These are phyloP conservation scores for Plagodis pulveraria DNA, from an alignment of 2,888 invertebrate genomes.

Conservation along the genomic window DNA sequence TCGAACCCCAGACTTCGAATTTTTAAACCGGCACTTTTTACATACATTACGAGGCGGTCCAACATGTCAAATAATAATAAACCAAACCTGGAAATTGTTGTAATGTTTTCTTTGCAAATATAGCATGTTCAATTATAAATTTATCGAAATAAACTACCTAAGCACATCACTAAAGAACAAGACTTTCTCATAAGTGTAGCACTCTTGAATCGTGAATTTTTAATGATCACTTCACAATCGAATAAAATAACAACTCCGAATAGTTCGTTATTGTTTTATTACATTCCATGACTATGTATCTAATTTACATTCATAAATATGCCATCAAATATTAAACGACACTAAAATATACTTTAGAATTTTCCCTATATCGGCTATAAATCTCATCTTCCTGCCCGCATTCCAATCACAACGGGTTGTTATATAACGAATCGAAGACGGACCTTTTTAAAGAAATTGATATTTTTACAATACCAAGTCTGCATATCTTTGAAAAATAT, in stretches of 20 bases:
- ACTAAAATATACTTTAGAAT: neutral
- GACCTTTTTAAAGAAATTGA: too few relatives aligned
- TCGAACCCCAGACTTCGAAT: too few relatives aligned
- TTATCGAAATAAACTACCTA: conserved; percentile 16
- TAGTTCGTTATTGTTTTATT: conserved; percentile 40
- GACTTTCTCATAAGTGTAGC: conserved; percentile 59
- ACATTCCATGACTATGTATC: conserved; percentile 20
- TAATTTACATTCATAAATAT: conserved; percentile 13
- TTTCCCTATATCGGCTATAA: neutral
- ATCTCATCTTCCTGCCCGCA: too few relatives aligned
- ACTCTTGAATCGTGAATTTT: conserved; percentile 62
- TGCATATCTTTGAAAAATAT: too few relatives aligned
- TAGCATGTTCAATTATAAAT: neutral
- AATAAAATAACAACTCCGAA: conserved; percentile 47
- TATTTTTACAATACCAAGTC: too few relatives aligned
- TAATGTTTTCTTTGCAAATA: too few relatives aligned
- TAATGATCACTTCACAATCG: conserved; percentile 66
- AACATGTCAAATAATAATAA: too few relatives aligned
- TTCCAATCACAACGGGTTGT: too few relatives aligned
- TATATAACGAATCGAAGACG: too few relatives aligned
- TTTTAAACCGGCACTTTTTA: too few relatives aligned
- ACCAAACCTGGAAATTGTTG: too few relatives aligned
- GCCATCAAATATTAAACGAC: neutral
- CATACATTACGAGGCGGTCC: too few relatives aligned
- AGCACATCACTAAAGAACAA: conserved; percentile 31